Evolutionary conservation across 2,888 invertebrate species (phyloP), one percentile per base, ranked within the genome.

Genomic region (Lacanobia oleracea): DNA sequence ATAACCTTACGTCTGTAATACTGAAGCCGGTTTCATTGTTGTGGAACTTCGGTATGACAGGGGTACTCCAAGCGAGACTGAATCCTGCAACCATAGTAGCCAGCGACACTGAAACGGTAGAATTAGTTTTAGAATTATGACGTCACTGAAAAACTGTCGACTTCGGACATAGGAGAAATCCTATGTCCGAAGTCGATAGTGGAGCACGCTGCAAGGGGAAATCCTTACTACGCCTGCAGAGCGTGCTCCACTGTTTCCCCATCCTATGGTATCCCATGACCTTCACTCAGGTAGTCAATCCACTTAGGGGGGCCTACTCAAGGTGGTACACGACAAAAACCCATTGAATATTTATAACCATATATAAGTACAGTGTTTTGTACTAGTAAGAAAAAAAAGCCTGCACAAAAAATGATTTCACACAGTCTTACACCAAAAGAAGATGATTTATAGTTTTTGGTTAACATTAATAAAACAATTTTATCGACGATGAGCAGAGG

Each of bases 51-150:
- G 90, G 91, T 67, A 94, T 23, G 1, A 81, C 75, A 16, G 81
- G 93, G 0, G 92, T 92, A 0, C 90, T 88, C 94, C 94, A 94
- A 0, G 89, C 88, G 7, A 92, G 88, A 0, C 88, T 74, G 16
- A 90, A 89, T 3, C 93, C 94, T 54, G 91, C 77, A 0, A 91
- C 88, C 65, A 93, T 79, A 2, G 93, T 83, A 5, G 92, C 89
- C 61, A 94, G 72, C 0, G 93, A 92, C 57, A 94, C 94, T 94
- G 89, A 56, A 91, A 91, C 12, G 65, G 43, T 67, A 62, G 7
- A 59, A 14, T 45, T 27, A 27, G 1, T 43, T 14, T 43, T 5
- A 27, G 1, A 56, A 18, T 27, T 2, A 21, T 14, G 5, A 50
- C 8, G 7, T 54, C 27, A 8, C 14, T 54, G 51, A 7, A 27